A percentile compares a stretch with the other conserved stretches of the same genome.
phyloP scores from a whole-genome alignment of 2,797 vertebrate species.

The Heliangelus exortis region DNA sequence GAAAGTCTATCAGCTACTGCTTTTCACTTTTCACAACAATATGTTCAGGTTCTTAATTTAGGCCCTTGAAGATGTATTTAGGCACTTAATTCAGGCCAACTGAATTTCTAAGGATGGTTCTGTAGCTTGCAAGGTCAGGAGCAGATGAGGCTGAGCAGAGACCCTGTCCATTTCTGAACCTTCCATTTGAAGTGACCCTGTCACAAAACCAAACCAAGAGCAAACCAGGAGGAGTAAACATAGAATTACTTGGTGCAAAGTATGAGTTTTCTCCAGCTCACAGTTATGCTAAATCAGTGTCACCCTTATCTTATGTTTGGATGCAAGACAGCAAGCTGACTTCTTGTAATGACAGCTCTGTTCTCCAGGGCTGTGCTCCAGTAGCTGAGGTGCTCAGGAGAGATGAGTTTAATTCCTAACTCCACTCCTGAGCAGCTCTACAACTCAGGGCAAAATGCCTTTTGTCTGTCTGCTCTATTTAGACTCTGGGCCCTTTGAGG shows the following conservation, averaged over 20 bases:
- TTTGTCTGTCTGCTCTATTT: neutral
- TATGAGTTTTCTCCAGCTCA: neutral
- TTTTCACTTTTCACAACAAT: neutral
- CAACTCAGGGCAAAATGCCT: neutral
- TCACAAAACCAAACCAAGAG: neutral
- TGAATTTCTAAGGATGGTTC: neutral
- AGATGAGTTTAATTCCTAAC: neutral
- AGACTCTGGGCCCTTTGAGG: neutral
- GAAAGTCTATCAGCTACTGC: neutral
- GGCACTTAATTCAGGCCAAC: neutral
- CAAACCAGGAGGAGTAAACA: rapidly evolving
- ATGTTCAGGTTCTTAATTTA: neutral
- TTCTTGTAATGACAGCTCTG: neutral
- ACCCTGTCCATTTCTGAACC: neutral
- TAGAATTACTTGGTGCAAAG: neutral
- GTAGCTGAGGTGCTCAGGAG: neutral
- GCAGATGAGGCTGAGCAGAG: neutral
- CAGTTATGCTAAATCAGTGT: neutral
- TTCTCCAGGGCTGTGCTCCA: neutral
- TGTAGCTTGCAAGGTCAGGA: neutral
- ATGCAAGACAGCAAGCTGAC: neutral
- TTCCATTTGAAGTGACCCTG: neutral
- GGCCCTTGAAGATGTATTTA: neutral
- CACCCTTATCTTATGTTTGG: neutral
- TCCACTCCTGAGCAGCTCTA: neutral